Conservation (phyloP, 2,113 vertebrate genomes). For the Phaethornis superciliosus region DNA sequence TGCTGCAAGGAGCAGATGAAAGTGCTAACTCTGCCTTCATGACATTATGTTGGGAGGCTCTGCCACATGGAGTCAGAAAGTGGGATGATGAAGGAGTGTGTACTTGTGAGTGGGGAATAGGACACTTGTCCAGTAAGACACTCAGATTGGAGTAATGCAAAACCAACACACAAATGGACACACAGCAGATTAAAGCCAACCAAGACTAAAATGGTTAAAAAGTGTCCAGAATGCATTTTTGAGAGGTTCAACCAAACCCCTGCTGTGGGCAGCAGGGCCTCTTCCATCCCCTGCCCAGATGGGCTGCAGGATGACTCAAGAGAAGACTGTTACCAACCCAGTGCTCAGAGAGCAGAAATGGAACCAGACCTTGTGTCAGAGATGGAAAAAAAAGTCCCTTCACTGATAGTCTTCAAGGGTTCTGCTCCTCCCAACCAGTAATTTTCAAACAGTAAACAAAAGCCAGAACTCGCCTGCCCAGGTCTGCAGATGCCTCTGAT, state of each 20-base stretch:
- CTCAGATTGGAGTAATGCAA: conserved; percentile 14
- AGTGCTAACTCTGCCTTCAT: neutral
- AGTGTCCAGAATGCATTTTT: conserved; percentile 30
- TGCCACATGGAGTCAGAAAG: neutral
- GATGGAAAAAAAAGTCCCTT: conserved; percentile 3
- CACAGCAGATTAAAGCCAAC: conserved; percentile 55
- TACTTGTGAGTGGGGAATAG: neutral
- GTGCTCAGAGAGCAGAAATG: neutral
- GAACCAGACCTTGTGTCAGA: neutral
- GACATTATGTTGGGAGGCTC: neutral
- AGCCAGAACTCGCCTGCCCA: conserved; percentile 50
- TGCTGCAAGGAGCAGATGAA: neutral
- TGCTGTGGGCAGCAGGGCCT: neutral
- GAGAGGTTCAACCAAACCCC: neutral
- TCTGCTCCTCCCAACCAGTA: conserved; percentile 16
- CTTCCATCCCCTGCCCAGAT: neutral
- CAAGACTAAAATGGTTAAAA: conserved; percentile 43
- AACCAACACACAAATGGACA: conserved; percentile 32
- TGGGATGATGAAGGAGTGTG: neutral
- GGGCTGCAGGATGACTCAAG: neutral
- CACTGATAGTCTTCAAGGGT: neutral
- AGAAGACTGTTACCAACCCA: neutral
- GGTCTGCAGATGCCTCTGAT: conserved; percentile 42
- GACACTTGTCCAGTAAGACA: neutral
- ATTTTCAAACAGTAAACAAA: conserved; percentile 55